A percentile compares a stretch with the other conserved stretches of the same genome.
phyloP scores from a whole-genome alignment of 1,140 invertebrate species.

The Calliopsis andreniformis region DNA sequence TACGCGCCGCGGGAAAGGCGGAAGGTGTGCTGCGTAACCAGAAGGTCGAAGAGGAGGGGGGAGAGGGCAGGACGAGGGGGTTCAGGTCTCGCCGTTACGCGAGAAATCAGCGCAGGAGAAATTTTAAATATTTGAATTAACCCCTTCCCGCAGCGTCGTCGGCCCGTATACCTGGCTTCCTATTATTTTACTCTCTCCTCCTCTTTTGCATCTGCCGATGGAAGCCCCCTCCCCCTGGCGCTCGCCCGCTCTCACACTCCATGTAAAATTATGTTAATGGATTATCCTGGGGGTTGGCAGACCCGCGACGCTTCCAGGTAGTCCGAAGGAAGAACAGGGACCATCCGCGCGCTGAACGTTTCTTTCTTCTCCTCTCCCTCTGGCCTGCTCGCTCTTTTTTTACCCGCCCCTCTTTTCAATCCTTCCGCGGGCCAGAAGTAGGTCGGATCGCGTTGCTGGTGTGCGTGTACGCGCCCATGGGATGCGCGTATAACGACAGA shows the following conservation, averaged over 20 bases:
- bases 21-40: constrained; percentile 8
- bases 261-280: constrained; percentile 83
- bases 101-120: constrained; percentile 75
- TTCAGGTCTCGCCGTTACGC: constrained; percentile 75
- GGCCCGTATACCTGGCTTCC: constrained; percentile 61
- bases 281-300: constrained; percentile 77
- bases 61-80: constrained; percentile 23
- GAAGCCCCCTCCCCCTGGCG: constrained; percentile 63
- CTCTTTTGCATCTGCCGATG: constrained; percentile 81
- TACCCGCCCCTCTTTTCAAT: constrained; percentile 53
- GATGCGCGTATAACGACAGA: constrained; percentile 75
- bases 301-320: constrained; percentile 65
- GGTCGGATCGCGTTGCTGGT: constrained; percentile 57
- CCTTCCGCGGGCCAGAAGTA: constrained; percentile 65
- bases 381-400: neutral
- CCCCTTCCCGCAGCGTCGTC: constrained; percentile 65
- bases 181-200: constrained; percentile 75
- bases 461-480: constrained; percentile 45
- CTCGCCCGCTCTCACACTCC: constrained; percentile 46
- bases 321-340: constrained; percentile 43
- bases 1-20: constrained; percentile 36
- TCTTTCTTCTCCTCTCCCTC: constrained; percentile 31
- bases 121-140: constrained; percentile 81
- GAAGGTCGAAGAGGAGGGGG: constrained; percentile 17
- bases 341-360: constrained; percentile 31